phyloP scores from a whole-genome alignment of 2,113 vertebrate genomes.

The Agelaius phoeniceus region DNA sequence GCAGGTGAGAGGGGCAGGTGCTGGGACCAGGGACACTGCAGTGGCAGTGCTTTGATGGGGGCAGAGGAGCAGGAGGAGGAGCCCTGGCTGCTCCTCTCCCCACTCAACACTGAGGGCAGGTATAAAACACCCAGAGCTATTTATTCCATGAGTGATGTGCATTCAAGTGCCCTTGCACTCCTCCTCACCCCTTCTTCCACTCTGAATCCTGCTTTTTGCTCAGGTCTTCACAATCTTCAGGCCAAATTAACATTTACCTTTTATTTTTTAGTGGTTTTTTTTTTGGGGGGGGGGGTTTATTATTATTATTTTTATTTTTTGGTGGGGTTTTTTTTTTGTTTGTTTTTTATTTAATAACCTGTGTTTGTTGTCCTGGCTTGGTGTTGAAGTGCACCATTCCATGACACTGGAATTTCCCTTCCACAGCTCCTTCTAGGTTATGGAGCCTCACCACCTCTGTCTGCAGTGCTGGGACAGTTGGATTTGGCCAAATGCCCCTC shows the following conservation, averaged over 20 bases:
- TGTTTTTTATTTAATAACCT: neutral
- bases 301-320: no score
- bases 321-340: no score
- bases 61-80: neutral
- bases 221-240: neutral
- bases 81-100: neutral
- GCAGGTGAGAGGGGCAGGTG: neutral
- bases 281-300: no score
- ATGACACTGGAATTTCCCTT: neutral
- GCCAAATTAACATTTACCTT: neutral
- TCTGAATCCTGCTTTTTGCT: neutral
- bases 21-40: rapidly evolving
- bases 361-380: neutral
- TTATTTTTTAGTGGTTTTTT: no score
- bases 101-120: rapidly evolving
- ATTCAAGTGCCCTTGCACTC: neutral
- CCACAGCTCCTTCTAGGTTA: neutral
- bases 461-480: neutral
- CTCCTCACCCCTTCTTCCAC: neutral
- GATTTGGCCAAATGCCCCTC: neutral
- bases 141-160: neutral
- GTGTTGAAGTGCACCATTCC: neutral
- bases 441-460: rapidly evolving
- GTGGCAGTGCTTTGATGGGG: neutral
- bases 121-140: neutral